Base-by-base conservation (phyloP, 1,140 invertebrate species). In the Orchestia grillus region DNA sequence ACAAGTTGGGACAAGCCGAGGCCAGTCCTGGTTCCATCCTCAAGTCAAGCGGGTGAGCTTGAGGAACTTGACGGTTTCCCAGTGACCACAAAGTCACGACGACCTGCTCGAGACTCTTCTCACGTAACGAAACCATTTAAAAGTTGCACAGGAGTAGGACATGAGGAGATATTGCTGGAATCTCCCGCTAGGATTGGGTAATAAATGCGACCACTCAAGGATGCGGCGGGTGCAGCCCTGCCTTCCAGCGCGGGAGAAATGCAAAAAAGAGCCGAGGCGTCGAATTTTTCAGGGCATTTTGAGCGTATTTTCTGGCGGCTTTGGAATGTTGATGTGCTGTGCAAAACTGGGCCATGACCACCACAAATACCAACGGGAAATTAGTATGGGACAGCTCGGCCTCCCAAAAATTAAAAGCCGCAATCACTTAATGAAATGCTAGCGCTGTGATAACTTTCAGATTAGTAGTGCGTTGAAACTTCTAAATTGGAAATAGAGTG, bases 121-220 rank as follows among this genome's bases (percentile, higher is more conserved):
- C 92, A 94, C 92, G 92, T 94, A 94, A 94, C 92, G 92, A 94
- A 94, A 94, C 92, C 92, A 94, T 94, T 94, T 94, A 94, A 94
- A 94, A 94, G 92, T 94, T 94, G 92, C 92, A 94, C 92, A 94
- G 92, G 44, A 42, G 92, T 45, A n/a, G 43, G 92, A 94, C 92
- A 94, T 94, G 92, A 94, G 92, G 92, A 94, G 92, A 94, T 94
- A 94, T 94, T 94, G 92, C 92, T 47, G 11, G 92, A 94, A 45
- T 94, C 92, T 94, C 92, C 92, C 92, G 92, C 92, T 45, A 94
- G 92, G 92, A 94, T 94, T 94, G 92, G 92, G 43, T 94, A 94
- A 94, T 94, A 94, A 94, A 94, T 94, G 92, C 44, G 92, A 94
- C 92, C 92, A 94, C 92, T 94, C 92, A 94, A 40, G 92, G 92